Evolutionary conservation across 2,797 vertebrate species (phyloP), one percentile per base, ranked within the genome.

Genomic region (Streptopelia turtur): DNA sequence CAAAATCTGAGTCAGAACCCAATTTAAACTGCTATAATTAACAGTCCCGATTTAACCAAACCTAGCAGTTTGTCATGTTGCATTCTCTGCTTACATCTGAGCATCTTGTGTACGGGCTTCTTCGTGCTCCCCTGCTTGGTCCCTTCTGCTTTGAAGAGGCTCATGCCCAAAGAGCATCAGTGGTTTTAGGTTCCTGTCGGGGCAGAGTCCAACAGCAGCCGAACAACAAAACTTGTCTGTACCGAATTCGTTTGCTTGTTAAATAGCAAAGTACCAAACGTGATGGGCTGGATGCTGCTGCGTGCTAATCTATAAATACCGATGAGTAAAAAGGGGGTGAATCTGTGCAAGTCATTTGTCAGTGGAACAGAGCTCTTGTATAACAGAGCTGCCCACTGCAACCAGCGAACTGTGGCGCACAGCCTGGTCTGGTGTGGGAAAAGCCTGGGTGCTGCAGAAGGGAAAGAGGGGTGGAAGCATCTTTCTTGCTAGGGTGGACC

Each of bases 11-110:
- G 80, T 97, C 94, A 96, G 92, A 97, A 96, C 91, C 78, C 93
- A 96, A 96, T 95, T 96, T 95, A 96, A 97, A 95, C 91, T 95
- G 88, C 94, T 96, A 90, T 96, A 95, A 97, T 97, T 97, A 97
- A 93, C 87, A 94, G 80, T 88, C 91, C 91, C 60, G 53, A 97
- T 96, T 97, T 97, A 96, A 97, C 95, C 83, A 95, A 85, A 92
- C 71, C 93, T 96, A 96, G 84, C 93, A 93, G 79, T 95, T 97
- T 97, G 93, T 96, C 86, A 83, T 96, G 85, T 90, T 94, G 81
- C 70, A 92, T 94, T 94, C 90, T 79, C 87, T 88, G 55, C 61
- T 52, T 83, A 81, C 56, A 95, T 95, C 86, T 94, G 64, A 80
- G 77, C 96, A 95, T 89, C 55, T 94, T n/a, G 49, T 35, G 13